Conservation (phyloP, 2,888 invertebrate species). For the Apoda limacodes region DNA sequence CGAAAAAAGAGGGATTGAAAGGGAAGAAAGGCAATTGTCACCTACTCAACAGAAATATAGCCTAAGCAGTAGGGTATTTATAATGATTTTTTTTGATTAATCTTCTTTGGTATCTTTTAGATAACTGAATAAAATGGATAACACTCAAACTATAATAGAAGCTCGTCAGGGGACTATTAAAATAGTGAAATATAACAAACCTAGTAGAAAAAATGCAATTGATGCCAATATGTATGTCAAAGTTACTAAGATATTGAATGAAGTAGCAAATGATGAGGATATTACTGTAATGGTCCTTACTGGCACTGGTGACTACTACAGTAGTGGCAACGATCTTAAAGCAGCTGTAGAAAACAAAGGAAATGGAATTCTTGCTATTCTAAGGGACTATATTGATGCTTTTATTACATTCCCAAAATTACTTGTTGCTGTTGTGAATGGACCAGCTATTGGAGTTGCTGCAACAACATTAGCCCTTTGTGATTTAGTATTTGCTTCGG, state of each 20-base stretch:
- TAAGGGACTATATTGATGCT: conserved; percentile 76
- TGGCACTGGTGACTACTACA: conserved; percentile 83
- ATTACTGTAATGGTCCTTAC: conserved; percentile 81
- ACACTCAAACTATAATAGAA: conserved; percentile 34
- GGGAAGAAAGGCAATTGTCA: no score
- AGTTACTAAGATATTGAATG: conserved; percentile 72
- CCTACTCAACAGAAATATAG: no score
- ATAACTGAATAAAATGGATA: conserved; percentile 20
- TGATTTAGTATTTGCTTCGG: conserved; percentile 91
- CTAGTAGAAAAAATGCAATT: conserved; percentile 84
- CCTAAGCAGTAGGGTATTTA: no score
- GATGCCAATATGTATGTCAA: conserved; percentile 75
- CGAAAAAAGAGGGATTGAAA: no score
- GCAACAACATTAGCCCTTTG: conserved; percentile 87
- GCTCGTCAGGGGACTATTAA: conserved; percentile 33
- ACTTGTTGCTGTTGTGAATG: conserved; percentile 89
- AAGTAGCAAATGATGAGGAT: conserved; percentile 75
- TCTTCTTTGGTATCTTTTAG: no score
- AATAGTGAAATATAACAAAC: conserved; percentile 79
- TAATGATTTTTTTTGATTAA: conserved; percentile 4
- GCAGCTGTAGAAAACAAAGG: conserved; percentile 23
- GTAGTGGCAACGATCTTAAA: conserved; percentile 84
- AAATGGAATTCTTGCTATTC: conserved; percentile 17
- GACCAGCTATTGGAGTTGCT: conserved; percentile 93
- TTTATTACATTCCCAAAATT: conserved; percentile 91